These are phyloP conservation scores for Saguinus midas DNA, from an alignment of 2,113 vertebrate genomes.

Conservation along the genomic window DNA sequence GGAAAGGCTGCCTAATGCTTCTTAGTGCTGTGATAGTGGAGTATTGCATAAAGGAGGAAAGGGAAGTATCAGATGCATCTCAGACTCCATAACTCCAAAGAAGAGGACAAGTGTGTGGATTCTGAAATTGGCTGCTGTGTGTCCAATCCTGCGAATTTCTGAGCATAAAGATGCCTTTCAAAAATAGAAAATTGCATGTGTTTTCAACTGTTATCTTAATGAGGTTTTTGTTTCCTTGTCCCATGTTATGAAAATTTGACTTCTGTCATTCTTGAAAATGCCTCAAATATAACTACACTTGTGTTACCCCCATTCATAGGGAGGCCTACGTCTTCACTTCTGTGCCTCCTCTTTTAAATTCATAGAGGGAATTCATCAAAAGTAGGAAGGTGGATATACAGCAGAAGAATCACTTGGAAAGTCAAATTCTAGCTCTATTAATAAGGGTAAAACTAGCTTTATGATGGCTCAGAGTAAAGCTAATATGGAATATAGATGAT, in stretches of 20 bases:
- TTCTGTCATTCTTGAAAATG: constrained; percentile 10
- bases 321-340: background rate
- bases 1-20: background rate
- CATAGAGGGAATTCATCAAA: background rate
- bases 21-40: background rate
- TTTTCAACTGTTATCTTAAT: background rate
- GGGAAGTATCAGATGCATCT: background rate
- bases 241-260: background rate
- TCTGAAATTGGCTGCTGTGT: background rate
- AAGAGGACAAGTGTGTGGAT: background rate
- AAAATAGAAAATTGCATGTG: background rate
- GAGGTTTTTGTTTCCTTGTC: background rate
- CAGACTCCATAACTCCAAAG: background rate
- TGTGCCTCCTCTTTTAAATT: background rate
- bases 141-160: background rate
- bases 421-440: background rate
- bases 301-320: background rate
- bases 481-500: background rate
- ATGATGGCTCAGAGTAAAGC: background rate
- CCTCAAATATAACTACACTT: background rate
- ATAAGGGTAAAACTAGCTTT: background rate
- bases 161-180: background rate
- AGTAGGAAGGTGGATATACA: background rate
- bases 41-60: background rate
- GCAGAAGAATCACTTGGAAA: background rate